Percentiles rank a stretch among this genome's conserved stretches.
phyloP scores from a whole-genome alignment of 2,888 invertebrate genomes.

The Drosophila neonasuta region DNA sequence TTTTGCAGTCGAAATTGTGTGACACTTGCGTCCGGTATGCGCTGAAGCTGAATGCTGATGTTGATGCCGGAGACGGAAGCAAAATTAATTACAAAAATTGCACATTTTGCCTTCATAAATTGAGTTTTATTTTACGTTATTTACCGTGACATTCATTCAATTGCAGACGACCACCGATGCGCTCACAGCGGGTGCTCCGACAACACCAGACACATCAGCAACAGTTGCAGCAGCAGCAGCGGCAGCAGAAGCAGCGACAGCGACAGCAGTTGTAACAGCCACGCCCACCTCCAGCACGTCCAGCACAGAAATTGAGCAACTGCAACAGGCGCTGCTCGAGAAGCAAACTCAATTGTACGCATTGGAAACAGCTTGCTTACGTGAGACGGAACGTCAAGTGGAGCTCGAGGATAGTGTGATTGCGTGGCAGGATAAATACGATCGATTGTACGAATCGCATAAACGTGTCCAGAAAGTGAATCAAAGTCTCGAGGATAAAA shows the following conservation, averaged over 20 bases:
- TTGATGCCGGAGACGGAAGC: constrained; percentile 51
- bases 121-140: constrained; percentile 29
- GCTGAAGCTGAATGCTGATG: neutral
- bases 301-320: constrained; percentile 85
- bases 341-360: constrained; percentile 91
- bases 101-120: constrained; percentile 53
- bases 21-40: constrained; percentile 62
- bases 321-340: constrained; percentile 91
- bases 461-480: constrained; percentile 96
- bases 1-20: constrained; percentile 58
- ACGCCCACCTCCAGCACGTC: constrained; percentile 3
- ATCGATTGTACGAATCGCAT: constrained; percentile 95
- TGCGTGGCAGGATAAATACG: constrained; percentile 96
- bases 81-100: constrained; percentile 66
- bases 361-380: constrained; percentile 93
- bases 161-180: constrained; percentile 59
- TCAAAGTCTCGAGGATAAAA: constrained; percentile 96
- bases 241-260: constrained; percentile 10
- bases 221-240: constrained; percentile 15
- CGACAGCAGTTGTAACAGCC: constrained; percentile 18
- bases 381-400: constrained; percentile 89
- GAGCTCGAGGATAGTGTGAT: constrained; percentile 91
- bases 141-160: constrained; percentile 41
- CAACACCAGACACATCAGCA: constrained; percentile 29
- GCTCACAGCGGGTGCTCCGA: constrained; percentile 48